Evolutionary conservation across 2,797 vertebrate species (phyloP).

Genomic region (Amblyraja radiata): DNA sequence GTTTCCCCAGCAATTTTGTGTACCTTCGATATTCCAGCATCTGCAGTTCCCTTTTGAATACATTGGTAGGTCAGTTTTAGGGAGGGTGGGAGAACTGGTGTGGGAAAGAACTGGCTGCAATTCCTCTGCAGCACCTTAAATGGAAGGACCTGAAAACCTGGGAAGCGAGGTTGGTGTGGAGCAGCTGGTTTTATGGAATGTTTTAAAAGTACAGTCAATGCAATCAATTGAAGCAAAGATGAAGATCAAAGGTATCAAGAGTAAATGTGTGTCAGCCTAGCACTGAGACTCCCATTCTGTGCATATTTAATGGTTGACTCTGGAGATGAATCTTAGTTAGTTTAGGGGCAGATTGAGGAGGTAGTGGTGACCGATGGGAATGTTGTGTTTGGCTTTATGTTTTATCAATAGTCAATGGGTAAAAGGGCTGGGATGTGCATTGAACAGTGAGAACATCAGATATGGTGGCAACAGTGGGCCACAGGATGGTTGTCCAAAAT

Average conservation of each 20-base stretch:
- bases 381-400: no score
- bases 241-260: not conserved
- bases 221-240: not conserved
- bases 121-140: not conserved
- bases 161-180: not conserved
- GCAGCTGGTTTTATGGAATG: no score
- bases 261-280: not conserved
- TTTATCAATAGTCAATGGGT: not conserved
- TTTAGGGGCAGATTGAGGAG: not conserved
- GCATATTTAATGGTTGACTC: not conserved
- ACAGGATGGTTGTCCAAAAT: not conserved
- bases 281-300: not conserved
- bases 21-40: no score
- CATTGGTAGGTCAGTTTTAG: not conserved
- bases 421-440: not conserved
- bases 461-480: not conserved
- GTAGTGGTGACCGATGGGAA: not conserved
- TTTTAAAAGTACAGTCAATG: not conserved
- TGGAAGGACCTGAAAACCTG: not conserved
- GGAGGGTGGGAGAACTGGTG: not conserved
- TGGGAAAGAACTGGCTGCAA: not conserved
- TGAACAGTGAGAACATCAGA: not conserved
- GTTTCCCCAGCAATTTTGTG: no score
- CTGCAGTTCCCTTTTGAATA: no score
- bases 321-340: not conserved